Percentiles rank a stretch among this genome's conserved stretches.
Conservation (phyloP, 2,888 invertebrate species). For the Dione vanillae region DNA sequence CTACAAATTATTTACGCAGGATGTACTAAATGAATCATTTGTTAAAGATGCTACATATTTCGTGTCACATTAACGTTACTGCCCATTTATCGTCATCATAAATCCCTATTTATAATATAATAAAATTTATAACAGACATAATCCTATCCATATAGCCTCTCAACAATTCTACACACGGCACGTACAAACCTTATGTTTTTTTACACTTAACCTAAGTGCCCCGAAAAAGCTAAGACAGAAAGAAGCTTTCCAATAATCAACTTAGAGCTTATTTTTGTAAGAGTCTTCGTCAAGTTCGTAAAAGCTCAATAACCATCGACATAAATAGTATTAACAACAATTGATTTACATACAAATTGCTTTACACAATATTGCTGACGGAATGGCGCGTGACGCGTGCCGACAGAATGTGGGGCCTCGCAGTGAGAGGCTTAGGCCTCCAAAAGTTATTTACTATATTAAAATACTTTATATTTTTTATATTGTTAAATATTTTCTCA, state of each 20-base stretch:
- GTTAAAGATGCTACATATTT: conserved; percentile 33
- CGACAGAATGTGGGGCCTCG: conserved; percentile 61
- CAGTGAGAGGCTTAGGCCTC: conserved; percentile 2
- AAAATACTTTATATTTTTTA: too few species aligned
- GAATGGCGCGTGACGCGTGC: conserved; percentile 80
- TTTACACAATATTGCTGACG: conserved; percentile 83
- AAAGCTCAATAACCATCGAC: conserved; percentile 78
- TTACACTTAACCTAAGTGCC: conserved; percentile 58
- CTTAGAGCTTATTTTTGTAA: conserved; percentile 56
- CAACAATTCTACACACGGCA: conserved; percentile 75
- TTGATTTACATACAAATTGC: conserved; percentile 85
- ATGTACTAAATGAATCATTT: not conserved
- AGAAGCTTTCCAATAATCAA: conserved; percentile 48
- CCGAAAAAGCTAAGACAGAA: conserved; percentile 43
- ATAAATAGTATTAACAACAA: conserved; percentile 84
- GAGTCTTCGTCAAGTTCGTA: conserved; percentile 48
- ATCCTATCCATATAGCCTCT: conserved; percentile 69
- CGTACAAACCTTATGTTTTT: conserved; percentile 70
- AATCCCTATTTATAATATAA: conserved; percentile 79
- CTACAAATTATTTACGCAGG: not conserved
- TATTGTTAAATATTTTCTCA: too few species aligned
- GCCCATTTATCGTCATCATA: conserved; percentile 65
- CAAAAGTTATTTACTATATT: not conserved
- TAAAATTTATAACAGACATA: conserved; percentile 77
- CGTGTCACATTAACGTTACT: conserved; percentile 37